Evolutionary conservation across 2,888 invertebrate species (phyloP), one percentile per base, ranked within the genome.

Genomic region (Ormyrus pomaceus): DNA sequence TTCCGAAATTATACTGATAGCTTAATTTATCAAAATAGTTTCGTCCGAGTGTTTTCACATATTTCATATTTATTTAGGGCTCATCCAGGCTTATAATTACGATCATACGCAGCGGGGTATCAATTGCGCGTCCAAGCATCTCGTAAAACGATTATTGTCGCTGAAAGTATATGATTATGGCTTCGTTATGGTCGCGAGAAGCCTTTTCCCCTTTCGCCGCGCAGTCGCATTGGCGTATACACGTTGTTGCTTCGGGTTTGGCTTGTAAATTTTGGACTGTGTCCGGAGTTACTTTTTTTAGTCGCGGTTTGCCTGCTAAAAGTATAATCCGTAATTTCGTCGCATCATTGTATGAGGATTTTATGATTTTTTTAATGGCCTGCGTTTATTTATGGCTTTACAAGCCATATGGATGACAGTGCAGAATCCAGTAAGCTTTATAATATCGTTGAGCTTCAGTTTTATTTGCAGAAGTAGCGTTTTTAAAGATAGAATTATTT

Each of bases 71-170:
- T 73, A 68, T 34, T 34, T 59, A 61, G 73, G 46, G 61, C 48
- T 64, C 64, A 74, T 58, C 56, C 45, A 8, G 46, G 69, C 64
- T 72, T 69, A 69, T 74, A 10, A 66, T 46, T 56, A 56, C 34
- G 68, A 68, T 13, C 11, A 10, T 34, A 19, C 59, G 56, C 53
- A 61, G n/a, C 45, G 83, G 84, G 83, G 82, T 87, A 87, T 87
- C 87, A 87, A 87, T 87, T 86, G 83, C 84, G 83, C 80, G 78
- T 83, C 83, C 84, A 85, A 84, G 70, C 56, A 84, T 85, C 85
- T 89, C 88, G 89, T 89, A 89, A 89, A 89, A 87, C 89, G 89
- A 89, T 89, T 89, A 89, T 89, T 89, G 89, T 89, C 89, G 86
- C 84, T 86, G 86, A 86, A 87, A 87, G 88, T 88, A 88, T 89